phyloP scores from a whole-genome alignment of 2,113 vertebrate species.

The Pycnonotus jocosus region DNA sequence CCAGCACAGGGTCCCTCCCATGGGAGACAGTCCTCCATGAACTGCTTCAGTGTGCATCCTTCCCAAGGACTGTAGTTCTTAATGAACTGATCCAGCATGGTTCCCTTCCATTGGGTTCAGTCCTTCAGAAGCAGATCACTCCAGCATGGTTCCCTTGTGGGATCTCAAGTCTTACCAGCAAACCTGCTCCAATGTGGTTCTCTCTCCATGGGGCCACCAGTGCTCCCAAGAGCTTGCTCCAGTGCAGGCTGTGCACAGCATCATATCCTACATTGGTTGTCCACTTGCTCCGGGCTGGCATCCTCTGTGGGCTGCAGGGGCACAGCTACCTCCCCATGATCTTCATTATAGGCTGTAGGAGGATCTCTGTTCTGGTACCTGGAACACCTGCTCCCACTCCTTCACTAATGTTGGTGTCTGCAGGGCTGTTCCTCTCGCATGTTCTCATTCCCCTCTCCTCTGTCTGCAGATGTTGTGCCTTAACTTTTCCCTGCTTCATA shows the following conservation, averaged over 20 bases:
- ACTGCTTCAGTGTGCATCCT: fast-evolving
- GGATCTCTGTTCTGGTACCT: neutral
- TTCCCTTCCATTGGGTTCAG: neutral
- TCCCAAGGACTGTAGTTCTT: neutral
- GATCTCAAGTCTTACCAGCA: neutral
- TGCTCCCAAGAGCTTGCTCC: neutral
- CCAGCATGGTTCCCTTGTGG: neutral
- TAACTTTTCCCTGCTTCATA: neutral
- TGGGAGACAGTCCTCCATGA: neutral
- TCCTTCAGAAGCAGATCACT: neutral
- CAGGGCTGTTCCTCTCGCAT: neutral
- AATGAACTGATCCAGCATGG: neutral
- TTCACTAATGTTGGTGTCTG: neutral
- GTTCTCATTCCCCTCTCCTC: neutral
- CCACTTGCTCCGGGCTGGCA: fast-evolving
- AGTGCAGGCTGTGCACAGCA: neutral
- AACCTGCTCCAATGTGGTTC: neutral
- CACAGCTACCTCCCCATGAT: neutral
- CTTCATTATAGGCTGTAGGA: no score
- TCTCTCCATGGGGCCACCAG: fast-evolving
- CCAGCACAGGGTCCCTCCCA: neutral
- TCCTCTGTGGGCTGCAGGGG: neutral
- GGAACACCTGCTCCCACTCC: neutral
- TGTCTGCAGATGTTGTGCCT: no score
- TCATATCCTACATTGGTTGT: no score